Base-by-base conservation (phyloP, 92 coral and sea anemone species). In the Parazoanthus swiftii region DNA sequence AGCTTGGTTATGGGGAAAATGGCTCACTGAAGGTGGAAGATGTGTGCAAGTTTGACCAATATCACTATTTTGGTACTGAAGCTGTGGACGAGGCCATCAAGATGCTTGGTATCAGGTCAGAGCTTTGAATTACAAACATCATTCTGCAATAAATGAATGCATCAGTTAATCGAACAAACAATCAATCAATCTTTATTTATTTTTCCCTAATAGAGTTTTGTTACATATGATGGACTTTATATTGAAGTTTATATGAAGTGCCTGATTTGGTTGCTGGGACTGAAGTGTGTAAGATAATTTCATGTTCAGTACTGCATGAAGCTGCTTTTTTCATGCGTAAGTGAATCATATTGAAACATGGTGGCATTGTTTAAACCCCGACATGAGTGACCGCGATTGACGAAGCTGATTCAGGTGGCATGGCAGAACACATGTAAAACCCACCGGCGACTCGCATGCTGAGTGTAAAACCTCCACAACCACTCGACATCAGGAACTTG, bases 11-110 rank as follows among this genome's bases (percentile, higher is more conserved):
- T 67, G 86, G 91, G 83, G 90, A 73, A 37, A 89, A 84, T 15
- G 98, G 91, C 36, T 88, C 88, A 0, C 80, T 94, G 33, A 94
- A 91, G 58, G 93, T 94, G 18, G 98, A 93, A 23, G 98, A 93
- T 83, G 94, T 94, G 23, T 85, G 88, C 66, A 93, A 90, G 87
- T 90, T 93, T 90, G 98, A 94, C 78, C 89, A 93, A 42, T 89
- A 91, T 79, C 98, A 94, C 85, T 94, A 94, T 80, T 75, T 80
- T 80, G 98, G 98, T 1, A 93, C 91, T 4, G 81, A 91, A 37
- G 94, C 98, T 11, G 93, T 94, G 25, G 85, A 88, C 79, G 93
- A 94, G 39, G 91, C 91, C 38, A 78, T 86, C 38, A 76, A 85
- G 23, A 77, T 39, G 5, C 90, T 94, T 51, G 92, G 92, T 76